A percentile compares a stretch with the other conserved stretches of the same genome.
phyloP scores from a whole-genome alignment of 1,140 invertebrate species.

The Odontomachus brunneus region DNA sequence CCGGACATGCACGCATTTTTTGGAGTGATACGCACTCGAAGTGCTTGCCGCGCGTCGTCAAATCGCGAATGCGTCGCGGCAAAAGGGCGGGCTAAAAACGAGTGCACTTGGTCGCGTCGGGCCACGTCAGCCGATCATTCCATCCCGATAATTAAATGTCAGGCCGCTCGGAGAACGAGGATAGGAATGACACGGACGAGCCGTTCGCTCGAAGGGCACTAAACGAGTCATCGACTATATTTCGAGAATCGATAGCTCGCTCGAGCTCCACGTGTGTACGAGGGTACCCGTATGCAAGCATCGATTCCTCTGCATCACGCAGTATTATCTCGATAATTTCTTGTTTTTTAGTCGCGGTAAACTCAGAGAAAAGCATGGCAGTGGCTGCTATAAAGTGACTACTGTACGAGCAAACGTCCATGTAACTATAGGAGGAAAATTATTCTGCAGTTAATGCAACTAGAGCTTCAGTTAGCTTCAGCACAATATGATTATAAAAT shows the following conservation, averaged over 20 bases:
- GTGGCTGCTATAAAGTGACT: too few relatives aligned
- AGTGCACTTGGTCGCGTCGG: conserved; percentile 33
- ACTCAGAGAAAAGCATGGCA: too few relatives aligned
- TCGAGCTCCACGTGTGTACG: not conserved
- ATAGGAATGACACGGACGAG: conserved; percentile 50
- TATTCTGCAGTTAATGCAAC: too few relatives aligned
- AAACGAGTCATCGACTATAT: conserved; percentile 37
- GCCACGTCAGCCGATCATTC: conserved; percentile 37
- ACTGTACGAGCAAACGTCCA: too few relatives aligned
- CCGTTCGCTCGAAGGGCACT: conserved; percentile 20
- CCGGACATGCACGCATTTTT: not conserved
- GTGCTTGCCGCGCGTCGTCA: not conserved
- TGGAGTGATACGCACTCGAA: not conserved
- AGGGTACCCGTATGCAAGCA: conserved; percentile 2
- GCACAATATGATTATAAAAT: too few relatives aligned
- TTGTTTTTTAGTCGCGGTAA: too few relatives aligned
- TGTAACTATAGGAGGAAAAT: too few relatives aligned
- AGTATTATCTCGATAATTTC: conserved; percentile 21
- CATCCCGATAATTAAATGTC: conserved; percentile 66
- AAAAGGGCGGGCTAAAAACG: conserved; percentile 42
- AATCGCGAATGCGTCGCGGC: not conserved
- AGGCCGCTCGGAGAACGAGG: conserved; percentile 29
- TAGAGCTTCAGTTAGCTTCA: too few relatives aligned
- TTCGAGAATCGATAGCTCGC: conserved; percentile 49
- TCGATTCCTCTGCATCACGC: conserved; percentile 5